Percentiles rank a stretch among this genome's conserved stretches.
These are phyloP conservation scores for Drosophila stalkeri DNA, from an alignment of 2,888 invertebrate genomes.

Conservation along the genomic window DNA sequence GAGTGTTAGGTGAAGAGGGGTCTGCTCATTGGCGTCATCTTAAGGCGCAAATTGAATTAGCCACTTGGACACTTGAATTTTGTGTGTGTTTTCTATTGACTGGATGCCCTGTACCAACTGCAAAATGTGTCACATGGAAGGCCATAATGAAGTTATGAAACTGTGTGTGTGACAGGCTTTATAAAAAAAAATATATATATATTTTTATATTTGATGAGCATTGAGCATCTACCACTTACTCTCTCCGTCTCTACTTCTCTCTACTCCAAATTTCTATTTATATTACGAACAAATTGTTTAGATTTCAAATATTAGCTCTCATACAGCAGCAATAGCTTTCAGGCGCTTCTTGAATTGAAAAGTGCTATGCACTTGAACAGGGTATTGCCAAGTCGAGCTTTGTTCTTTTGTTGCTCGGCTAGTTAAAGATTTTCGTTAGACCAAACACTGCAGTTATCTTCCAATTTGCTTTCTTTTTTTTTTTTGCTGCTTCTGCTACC, in stretches of 20 bases:
- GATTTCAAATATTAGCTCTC: not conserved
- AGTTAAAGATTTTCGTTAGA: constrained; percentile 11
- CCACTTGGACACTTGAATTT: constrained; percentile 42
- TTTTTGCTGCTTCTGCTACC: not conserved
- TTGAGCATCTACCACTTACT: not conserved
- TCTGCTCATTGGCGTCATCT: constrained; percentile 24
- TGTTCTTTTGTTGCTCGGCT: not conserved
- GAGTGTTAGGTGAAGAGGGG: not conserved
- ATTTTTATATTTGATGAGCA: not conserved
- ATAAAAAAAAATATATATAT: not conserved
- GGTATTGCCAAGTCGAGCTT: not conserved
- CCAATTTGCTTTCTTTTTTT: constrained; percentile 34
- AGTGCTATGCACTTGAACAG: not conserved
- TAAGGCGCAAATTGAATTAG: constrained; percentile 75
- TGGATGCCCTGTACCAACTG: not conserved
- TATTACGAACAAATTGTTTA: not conserved
- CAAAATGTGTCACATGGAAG: not conserved
- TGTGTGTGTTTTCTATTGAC: constrained; percentile 6
- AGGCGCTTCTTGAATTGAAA: no score
- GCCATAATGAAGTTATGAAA: not conserved
- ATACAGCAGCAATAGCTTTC: not conserved
- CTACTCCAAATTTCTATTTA: no score
- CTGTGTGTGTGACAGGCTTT: not conserved
- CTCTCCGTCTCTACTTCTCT: not conserved
- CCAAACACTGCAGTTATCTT: constrained; percentile 24